phyloP scores from a whole-genome alignment of 1,140 invertebrate genomes.

The Cecropterus lyciades region DNA sequence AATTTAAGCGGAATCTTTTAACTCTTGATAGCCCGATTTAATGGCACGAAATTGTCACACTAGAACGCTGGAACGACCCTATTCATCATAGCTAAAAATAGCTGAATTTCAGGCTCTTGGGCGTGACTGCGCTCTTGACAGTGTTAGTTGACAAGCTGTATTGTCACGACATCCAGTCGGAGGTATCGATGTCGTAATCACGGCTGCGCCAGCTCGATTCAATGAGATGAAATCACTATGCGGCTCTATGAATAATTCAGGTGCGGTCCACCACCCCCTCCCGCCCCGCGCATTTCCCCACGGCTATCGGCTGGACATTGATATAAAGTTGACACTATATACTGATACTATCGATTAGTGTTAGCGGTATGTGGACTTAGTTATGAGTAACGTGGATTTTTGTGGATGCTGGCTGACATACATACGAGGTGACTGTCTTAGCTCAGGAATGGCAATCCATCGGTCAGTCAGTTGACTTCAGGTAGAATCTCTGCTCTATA shows the following conservation, averaged over 20 bases:
- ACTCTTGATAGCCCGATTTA: neutral
- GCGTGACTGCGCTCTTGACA: constrained; percentile 35
- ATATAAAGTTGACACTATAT: constrained; percentile 60
- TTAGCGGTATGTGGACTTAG: neutral
- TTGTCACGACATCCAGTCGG: constrained; percentile 54
- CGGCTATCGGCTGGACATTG: constrained; percentile 46
- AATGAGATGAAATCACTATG: constrained; percentile 83
- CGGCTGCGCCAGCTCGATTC: constrained; percentile 70
- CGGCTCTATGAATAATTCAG: constrained; percentile 80
- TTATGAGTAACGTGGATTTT: neutral
- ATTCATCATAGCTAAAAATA: constrained; percentile 35
- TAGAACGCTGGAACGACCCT: constrained; percentile 16
- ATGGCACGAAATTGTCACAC: constrained; percentile 14
- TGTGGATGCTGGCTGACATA: too few species aligned
- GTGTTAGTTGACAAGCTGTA: constrained; percentile 63
- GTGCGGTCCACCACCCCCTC: constrained; percentile 62
- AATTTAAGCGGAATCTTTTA: neutral
- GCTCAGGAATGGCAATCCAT: neutral
- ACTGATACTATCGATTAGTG: constrained; percentile 20
- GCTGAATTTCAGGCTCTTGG: constrained; percentile 33
- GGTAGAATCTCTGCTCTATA: too few species aligned
- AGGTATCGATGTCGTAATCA: constrained; percentile 80
- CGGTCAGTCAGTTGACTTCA: neutral
- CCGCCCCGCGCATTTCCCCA: constrained; percentile 40
- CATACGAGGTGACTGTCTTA: too few species aligned